A percentile compares a stretch with the other conserved stretches of the same genome.
phyloP scores from a whole-genome alignment of 1,140 invertebrate species.

The Ptiloglossa arizonensis region DNA sequence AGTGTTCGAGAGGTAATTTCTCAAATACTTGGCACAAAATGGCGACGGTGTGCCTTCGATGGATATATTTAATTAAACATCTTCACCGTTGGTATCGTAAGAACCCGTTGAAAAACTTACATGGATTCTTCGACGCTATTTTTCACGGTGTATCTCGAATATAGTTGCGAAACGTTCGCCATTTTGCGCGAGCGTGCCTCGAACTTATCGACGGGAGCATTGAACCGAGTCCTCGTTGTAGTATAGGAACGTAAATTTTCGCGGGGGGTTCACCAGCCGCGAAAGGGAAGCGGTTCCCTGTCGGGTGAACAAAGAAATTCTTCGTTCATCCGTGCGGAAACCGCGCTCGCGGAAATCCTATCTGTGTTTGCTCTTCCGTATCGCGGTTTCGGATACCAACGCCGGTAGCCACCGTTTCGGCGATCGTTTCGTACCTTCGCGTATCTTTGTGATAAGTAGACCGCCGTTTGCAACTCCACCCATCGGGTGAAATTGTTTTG shows the following conservation, averaged over 20 bases:
- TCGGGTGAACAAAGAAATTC: slow-evolving; percentile 36
- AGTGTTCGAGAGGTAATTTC: too few species aligned
- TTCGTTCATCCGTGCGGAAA: slow-evolving; percentile 46
- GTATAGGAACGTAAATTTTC: slow-evolving; percentile 14
- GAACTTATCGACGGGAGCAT: slow-evolving; percentile 22
- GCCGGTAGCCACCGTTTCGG: neutral
- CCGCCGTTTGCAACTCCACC: neutral
- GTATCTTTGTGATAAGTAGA: neutral
- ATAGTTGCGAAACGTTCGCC: neutral
- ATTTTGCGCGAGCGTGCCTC: neutral
- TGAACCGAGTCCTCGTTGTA: slow-evolving; percentile 17
- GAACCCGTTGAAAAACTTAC: too few species aligned
- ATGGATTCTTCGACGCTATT: too few species aligned
- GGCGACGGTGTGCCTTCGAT: too few species aligned
- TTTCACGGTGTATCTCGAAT: neutral
- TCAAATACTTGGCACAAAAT: too few species aligned
- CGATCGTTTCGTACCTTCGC: neutral
- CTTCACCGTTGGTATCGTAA: too few species aligned
- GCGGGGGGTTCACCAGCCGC: slow-evolving; percentile 9
- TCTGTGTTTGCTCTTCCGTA: slow-evolving; percentile 47
- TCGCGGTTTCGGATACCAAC: slow-evolving; percentile 41
- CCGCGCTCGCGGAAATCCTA: slow-evolving; percentile 42
- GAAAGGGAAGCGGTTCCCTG: slow-evolving; percentile 19
- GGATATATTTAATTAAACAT: too few species aligned
- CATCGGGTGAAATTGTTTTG: too few species aligned